Conservation (phyloP, 2,797 vertebrate species). For the Sus cebifrons region DNA sequence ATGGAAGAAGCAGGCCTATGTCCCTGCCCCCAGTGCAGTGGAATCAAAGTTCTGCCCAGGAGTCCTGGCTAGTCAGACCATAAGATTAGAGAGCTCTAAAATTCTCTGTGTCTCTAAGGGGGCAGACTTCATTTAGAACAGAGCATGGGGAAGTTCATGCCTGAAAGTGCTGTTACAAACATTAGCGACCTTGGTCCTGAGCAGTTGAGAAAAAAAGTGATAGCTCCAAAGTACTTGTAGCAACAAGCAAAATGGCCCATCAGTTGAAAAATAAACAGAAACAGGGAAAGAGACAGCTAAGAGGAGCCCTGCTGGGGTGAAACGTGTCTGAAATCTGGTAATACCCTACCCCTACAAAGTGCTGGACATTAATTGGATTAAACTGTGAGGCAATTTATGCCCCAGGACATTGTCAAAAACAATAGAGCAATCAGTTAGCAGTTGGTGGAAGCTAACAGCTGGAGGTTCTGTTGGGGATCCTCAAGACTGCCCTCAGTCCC, state of each 20-base stretch:
- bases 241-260: not conserved
- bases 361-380: not conserved
- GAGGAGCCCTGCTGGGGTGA: not conserved
- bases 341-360: not conserved
- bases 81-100: not conserved
- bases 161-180: not conserved
- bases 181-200: not conserved
- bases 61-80: not conserved
- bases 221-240: not conserved
- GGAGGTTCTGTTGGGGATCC: not conserved
- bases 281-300: not conserved
- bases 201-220: not conserved
- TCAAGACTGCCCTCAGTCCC: not conserved
- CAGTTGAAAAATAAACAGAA: slow-evolving; percentile 9
- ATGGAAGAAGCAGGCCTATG: not conserved
- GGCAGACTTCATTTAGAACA: not conserved
- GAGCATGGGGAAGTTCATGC: not conserved
- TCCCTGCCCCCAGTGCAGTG: not conserved
- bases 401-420: not conserved
- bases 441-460: not conserved
- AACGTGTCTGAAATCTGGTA: not conserved
- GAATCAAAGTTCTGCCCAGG: not conserved
- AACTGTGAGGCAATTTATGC: not conserved
- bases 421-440: not conserved
- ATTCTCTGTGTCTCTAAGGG: not conserved